Base-by-base conservation (phyloP, 35 echinoderm and acorn worm genomes). In the Ptychodera flava region DNA sequence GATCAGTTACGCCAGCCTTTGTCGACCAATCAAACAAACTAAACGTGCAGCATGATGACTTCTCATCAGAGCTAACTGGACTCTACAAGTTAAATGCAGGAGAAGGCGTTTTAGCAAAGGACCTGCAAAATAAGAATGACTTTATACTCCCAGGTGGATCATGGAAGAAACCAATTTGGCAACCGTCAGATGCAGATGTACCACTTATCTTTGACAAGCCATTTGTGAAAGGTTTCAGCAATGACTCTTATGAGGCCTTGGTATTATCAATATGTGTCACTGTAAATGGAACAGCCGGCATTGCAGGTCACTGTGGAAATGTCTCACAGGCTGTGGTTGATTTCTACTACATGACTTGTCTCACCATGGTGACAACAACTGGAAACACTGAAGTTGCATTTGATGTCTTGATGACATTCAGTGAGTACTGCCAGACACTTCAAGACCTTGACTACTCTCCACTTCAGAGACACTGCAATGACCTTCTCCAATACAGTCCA, bases 341-440 rank as follows among this genome's bases (percentile, higher is more conserved):
- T n/a, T 97, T 97, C 86, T 97, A 86, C 83, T 90, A 85, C 79
- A 52, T 97, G 85, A 87, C 91, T 36, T 97, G 94, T 79, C 77
- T 93, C 31, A 90, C 76, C 27, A 76, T 88, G 37, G 89, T 87
- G 79, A 80, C 88, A 16, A 80, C 80, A 37, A 87, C 91, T 22
- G 81, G 64, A 32, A 85, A 77, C 28, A 22, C 84, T 79, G 85
- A 93, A 32, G 52, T 37, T 77, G 94, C 88, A 15, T 97, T 86
- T 80, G 80, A 78, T 29, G 78, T 79, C 16, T 33, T 97, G 36
- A 64, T 78, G 27, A 33, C 36, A 12, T 76, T 88, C 10, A 75
- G 79, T 36, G 87, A 92, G 6, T 85, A 85, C 15, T 93, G 91
- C 81, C 30, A n/a, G 16, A 2, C 16, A 0, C 35, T n/a, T 2